A percentile compares a stretch with the other conserved stretches of the same genome.
Conservation (phyloP, 2,113 vertebrate species). For the Pavo muticus region DNA sequence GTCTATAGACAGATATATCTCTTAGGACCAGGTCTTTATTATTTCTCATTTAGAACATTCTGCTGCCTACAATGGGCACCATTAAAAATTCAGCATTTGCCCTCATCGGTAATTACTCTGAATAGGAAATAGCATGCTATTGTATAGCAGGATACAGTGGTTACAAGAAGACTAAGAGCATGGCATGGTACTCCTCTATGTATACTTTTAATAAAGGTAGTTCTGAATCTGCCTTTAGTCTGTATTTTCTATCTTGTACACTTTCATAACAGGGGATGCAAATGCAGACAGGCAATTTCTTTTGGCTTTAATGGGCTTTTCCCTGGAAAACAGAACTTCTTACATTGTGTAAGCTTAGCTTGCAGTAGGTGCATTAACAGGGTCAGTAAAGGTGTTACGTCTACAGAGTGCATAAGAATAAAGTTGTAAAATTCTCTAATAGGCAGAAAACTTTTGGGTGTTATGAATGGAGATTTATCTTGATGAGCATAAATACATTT, state of each 20-base stretch:
- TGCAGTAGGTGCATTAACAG: neutral
- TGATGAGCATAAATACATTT: neutral
- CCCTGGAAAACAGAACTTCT: conserved; percentile 10
- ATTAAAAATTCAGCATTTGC: conserved; percentile 56
- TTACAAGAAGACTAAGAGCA: neutral
- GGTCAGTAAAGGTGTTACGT: neutral
- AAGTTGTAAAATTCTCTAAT: conserved; percentile 10
- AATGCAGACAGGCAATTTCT: conserved; percentile 20
- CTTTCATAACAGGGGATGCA: neutral
- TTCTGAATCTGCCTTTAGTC: neutral
- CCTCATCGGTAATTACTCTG: conserved; percentile 40
- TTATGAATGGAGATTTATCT: neutral
- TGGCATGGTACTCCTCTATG: neutral
- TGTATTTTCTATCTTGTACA: neutral
- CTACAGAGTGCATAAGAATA: neutral
- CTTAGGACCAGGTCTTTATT: neutral
- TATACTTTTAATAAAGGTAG: neutral
- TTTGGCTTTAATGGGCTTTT: conserved; percentile 24
- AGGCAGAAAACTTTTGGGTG: conserved; percentile 2
- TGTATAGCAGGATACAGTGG: conserved; percentile 6
- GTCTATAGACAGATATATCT: conserved; percentile 8
- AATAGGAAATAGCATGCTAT: conserved; percentile 10
- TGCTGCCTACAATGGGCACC: neutral
- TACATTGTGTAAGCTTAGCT: neutral
- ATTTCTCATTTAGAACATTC: neutral